phyloP scores from a whole-genome alignment of 2,888 invertebrate species.

The Drosophila mettleri region DNA sequence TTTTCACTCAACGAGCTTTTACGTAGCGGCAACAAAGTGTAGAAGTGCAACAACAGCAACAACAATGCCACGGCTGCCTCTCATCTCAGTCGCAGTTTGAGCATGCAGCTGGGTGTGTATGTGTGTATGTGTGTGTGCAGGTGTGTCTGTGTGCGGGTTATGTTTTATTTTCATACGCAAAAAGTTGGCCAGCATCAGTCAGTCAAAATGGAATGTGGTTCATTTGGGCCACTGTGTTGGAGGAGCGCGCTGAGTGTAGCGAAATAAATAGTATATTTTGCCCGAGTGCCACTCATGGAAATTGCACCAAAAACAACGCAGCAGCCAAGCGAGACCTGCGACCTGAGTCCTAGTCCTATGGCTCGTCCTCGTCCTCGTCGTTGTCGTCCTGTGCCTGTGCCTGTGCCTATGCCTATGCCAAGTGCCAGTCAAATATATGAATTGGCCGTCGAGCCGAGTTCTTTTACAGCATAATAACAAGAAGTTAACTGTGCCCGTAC shows the following conservation, averaged over 20 bases:
- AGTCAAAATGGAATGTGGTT: slow-evolving; percentile 66
- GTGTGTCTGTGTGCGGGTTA: slow-evolving; percentile 10
- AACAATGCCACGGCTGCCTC: slow-evolving; percentile 56
- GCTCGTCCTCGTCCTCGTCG: neutral
- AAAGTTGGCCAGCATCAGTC: slow-evolving; percentile 63
- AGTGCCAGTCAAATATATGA: slow-evolving; percentile 75
- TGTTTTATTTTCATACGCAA: slow-evolving; percentile 70
- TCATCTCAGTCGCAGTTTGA: slow-evolving; percentile 51
- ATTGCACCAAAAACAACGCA: slow-evolving; percentile 62
- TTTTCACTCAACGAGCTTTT: slow-evolving; percentile 80
- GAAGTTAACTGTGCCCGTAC: slow-evolving; percentile 62
- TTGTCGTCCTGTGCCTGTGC: slow-evolving; percentile 30
- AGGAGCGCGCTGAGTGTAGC: slow-evolving; percentile 53
- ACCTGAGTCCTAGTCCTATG: slow-evolving; percentile 37
- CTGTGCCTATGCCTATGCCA: slow-evolving; percentile 61
- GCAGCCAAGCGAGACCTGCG: slow-evolving; percentile 22
- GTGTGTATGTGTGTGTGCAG: slow-evolving; percentile 6
- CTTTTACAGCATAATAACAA: slow-evolving; percentile 67
- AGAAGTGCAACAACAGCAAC: slow-evolving; percentile 72
- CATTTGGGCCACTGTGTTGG: slow-evolving; percentile 59
- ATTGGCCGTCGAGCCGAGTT: slow-evolving; percentile 54
- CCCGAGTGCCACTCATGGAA: slow-evolving; percentile 78
- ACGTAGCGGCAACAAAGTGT: slow-evolving; percentile 69
- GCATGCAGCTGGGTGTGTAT: slow-evolving; percentile 1
- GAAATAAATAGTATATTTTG: slow-evolving; percentile 79